These are phyloP conservation scores for Propithecus coquereli DNA, from an alignment of 2,113 vertebrate species.

Conservation along the genomic window DNA sequence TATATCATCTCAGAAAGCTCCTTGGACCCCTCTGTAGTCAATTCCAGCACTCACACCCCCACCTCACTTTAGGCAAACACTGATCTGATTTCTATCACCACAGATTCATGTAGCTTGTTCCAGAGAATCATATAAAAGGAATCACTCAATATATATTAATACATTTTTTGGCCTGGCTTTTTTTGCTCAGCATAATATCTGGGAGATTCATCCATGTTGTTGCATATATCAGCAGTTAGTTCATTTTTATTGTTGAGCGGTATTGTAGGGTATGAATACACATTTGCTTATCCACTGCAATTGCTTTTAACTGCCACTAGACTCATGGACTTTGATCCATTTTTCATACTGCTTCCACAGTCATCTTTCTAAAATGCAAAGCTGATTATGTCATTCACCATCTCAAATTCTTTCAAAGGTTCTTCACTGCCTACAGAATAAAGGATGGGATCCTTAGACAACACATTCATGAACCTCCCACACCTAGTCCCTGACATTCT, in stretches of 20 bases:
- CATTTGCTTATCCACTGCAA: not conserved
- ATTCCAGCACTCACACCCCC: not conserved
- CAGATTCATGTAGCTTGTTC: not conserved
- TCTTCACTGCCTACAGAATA: not conserved
- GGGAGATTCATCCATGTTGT: not conserved
- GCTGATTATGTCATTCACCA: not conserved
- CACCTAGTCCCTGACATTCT: not conserved
- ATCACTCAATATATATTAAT: not conserved
- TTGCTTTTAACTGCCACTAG: not conserved
- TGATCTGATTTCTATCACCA: not conserved
- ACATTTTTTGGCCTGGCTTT: not conserved
- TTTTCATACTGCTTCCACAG: not conserved
- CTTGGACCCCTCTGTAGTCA: not conserved
- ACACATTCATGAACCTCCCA: not conserved
- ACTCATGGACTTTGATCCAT: not conserved
- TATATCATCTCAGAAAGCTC: not conserved
- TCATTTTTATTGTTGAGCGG: not conserved
- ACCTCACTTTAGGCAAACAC: not conserved
- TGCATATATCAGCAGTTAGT: not conserved
- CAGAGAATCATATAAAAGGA: not conserved
- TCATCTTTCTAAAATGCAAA: slow-evolving; percentile 7
- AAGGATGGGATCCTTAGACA: not conserved
- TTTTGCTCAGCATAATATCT: not conserved
- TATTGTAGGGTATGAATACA: not conserved
- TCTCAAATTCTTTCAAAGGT: not conserved